phyloP scores from a whole-genome alignment of 1,140 invertebrate species.

The Drosophila carrolli region DNA sequence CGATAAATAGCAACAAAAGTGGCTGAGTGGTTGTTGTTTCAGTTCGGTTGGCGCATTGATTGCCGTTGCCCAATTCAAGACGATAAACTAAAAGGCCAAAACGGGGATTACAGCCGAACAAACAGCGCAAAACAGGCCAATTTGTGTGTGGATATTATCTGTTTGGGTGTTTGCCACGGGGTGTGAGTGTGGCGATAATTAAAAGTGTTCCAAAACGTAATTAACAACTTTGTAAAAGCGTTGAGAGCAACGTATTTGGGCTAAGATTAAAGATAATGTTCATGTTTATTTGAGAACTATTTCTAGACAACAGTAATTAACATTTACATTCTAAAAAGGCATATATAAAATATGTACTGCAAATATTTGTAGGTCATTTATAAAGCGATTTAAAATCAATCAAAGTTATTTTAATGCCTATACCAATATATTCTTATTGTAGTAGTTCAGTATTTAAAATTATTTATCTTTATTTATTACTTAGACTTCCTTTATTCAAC shows the following conservation, averaged over 20 bases:
- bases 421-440: no score
- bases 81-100: conserved; percentile 45
- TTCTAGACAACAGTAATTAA: no score
- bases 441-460: no score
- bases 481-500: no score
- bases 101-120: conserved; percentile 33
- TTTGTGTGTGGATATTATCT: conserved; percentile 30
- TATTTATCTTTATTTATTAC: no score
- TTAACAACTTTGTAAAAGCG: conserved; percentile 44
- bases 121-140: conserved; percentile 21
- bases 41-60: conserved; percentile 68
- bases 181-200: conserved; percentile 54
- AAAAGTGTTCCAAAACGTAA: conserved; percentile 62
- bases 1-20: conserved; percentile 34
- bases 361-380: no score
- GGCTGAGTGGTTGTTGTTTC: conserved; percentile 49
- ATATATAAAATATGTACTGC: no score
- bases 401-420: no score
- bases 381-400: no score
- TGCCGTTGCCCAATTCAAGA: conserved; percentile 50
- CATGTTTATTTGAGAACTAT: not conserved
- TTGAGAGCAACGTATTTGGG: conserved; percentile 15
- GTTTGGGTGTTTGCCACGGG: conserved; percentile 7
- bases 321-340: no score
- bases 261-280: not conserved